Evolutionary conservation across 2,797 vertebrate species (phyloP), one percentile per base, ranked within the genome.

Genomic region (Mareca penelope): DNA sequence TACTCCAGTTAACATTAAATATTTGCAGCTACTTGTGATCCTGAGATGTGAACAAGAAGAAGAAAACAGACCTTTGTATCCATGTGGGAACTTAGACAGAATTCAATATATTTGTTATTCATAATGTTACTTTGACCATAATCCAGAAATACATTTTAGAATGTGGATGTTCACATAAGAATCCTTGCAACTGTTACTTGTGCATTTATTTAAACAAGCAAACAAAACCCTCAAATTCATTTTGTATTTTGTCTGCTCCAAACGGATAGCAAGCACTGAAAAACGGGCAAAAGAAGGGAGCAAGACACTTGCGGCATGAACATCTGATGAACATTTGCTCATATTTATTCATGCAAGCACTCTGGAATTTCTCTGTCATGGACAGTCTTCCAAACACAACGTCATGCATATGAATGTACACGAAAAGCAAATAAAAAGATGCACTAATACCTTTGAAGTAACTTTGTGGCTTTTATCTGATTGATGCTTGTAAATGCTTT

Each of bases 311-410:
- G 40, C 39, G 37, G 71, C 65, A 92, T 33, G 61, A 94, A 91
- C 75, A 94, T 96, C 90, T 92, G 93, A 96, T 82, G 80, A 92
- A 75, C 92, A 92, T 92, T 95, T 92, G 81, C 55, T 96, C 69
- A 63, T 87, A 93, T 78, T 89, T 89, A 95, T 92, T 95, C 89
- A 90, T 69, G 65, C 19, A 80, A 52, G 35, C 19, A 17, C 78
- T 93, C 69, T 55, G 55, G 84, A 92, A 96, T 90, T 87, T 84
- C 80, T 85, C 56, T 59, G 69, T 63, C 68, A 52, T 37, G 55
- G 57, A 80, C 2, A 3, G 61, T 75, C 72, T 95, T 96, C 86
- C 86, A 78, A 93, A 89, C 40, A 92, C 75, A 92, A 76, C 3
- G 26, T 39, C 78, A 92, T 69, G 52, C 65, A 89, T 89, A 92